A percentile compares a stretch with the other conserved stretches of the same genome.
Conservation (phyloP, 1,140 invertebrate genomes). For the Euura saliciscinereae region DNA sequence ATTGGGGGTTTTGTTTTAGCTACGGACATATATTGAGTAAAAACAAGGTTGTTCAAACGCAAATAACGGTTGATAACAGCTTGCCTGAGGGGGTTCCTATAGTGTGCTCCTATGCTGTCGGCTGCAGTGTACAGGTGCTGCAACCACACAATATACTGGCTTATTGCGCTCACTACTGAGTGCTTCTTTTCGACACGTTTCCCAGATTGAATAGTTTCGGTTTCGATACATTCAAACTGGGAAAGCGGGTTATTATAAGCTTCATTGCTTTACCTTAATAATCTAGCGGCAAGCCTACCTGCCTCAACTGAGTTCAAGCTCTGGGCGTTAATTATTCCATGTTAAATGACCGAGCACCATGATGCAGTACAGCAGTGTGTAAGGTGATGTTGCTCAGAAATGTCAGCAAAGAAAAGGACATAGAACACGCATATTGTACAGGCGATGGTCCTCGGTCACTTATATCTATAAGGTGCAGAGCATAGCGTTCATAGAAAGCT, state of each 20-base stretch:
- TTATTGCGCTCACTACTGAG: conserved; percentile 47
- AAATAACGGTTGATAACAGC: conserved; percentile 64
- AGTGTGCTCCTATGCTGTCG: conserved; percentile 67
- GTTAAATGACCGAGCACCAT: conserved; percentile 41
- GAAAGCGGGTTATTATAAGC: conserved; percentile 5
- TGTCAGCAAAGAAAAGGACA: conserved; percentile 14
- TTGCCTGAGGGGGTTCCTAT: conserved; percentile 79
- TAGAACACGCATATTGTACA: conserved; percentile 39
- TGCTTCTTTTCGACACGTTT: conserved; percentile 27
- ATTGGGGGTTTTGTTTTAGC: conserved; percentile 9
- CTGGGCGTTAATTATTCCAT: conserved; percentile 2
- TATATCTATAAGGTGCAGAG: conserved; percentile 43
- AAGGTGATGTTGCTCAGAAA: conserved; percentile 27
- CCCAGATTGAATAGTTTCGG: neutral
- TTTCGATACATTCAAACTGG: conserved; percentile 12
- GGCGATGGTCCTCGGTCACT: conserved; percentile 45
- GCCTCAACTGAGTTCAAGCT: neutral
- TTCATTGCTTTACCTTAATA: neutral
- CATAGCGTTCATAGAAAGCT: conserved; percentile 32
- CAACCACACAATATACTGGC: conserved; percentile 65
- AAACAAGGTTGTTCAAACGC: conserved; percentile 47
- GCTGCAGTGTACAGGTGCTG: conserved; percentile 76
- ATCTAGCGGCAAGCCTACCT: neutral
- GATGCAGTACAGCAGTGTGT: conserved; percentile 33
- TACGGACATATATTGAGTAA: conserved; percentile 22